A percentile compares a stretch with the other conserved stretches of the same genome.
phyloP scores from a whole-genome alignment of 1,140 invertebrate species.

The Choristoneura fumiferana region DNA sequence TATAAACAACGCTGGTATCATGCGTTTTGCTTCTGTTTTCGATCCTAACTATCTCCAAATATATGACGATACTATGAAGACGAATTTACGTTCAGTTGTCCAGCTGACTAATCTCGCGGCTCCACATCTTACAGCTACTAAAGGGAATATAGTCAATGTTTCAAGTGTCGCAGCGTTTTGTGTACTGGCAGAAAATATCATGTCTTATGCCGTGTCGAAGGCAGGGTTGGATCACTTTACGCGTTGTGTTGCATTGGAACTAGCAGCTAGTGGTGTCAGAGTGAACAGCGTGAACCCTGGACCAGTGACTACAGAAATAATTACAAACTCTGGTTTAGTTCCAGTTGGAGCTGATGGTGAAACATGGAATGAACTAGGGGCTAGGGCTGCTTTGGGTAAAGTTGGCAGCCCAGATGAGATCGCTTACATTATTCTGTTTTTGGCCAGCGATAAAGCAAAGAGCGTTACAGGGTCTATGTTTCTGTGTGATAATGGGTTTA shows the following conservation, averaged over 20 bases:
- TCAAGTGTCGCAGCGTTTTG: not conserved
- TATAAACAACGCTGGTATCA: not conserved
- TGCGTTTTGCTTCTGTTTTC: not conserved
- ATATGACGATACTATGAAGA: not conserved
- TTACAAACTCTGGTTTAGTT: conserved; percentile 75
- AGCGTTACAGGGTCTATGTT: not conserved
- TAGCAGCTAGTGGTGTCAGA: conserved; percentile 82
- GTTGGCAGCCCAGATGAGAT: not conserved
- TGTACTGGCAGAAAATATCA: not conserved
- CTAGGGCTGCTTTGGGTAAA: not conserved
- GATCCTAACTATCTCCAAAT: not conserved
- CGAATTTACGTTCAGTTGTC: not conserved
- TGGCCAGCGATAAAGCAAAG: not conserved
- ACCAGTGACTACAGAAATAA: conserved; percentile 83
- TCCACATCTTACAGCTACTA: not conserved
- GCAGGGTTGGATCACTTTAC: conserved; percentile 88
- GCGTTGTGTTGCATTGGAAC: conserved; percentile 81
- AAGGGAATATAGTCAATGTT: not conserved
- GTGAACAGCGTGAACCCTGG: conserved; percentile 87
- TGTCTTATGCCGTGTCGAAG: conserved; percentile 86
- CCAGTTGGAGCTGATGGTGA: not conserved
- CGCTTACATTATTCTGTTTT: not conserved
- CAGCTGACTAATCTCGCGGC: not conserved
- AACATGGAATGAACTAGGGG: not conserved
- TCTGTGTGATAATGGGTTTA: not conserved